Base-by-base conservation (phyloP, 2,113 vertebrate species). In the Bubo scandiacus region DNA sequence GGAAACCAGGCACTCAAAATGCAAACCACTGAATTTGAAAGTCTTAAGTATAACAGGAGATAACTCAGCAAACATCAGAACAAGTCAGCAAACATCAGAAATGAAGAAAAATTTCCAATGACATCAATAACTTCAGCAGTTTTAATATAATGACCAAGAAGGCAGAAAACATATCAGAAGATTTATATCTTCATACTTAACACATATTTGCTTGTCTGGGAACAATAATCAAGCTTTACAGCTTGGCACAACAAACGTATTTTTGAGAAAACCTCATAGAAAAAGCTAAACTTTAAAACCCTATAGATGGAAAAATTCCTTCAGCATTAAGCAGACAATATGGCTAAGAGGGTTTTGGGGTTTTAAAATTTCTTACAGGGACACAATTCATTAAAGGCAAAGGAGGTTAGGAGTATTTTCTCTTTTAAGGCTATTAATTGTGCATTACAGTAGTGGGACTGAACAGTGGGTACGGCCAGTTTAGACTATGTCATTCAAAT, bases 401-500 rank as follows among this genome's bases (percentile, higher is more conserved):
- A 26, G 30, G 36, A 81, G 72, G 27, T 83, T 54, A 59, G 62
- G 81, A 77, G 19, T 71, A 40, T 52, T 66, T 94, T 86, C 66
- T 72, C 70, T 89, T 93, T 66, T 81, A 72, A 81, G 52, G 27
- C 43, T 43, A 73, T 18, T 85, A 73, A 86, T 51, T 77, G 74
- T 52, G 11, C 42, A 49, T 63, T 85, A 78, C 27, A 68, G 36
- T 68, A 67, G 30, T 62, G 71, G 42, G 47, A 63, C 72, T 81
- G 77, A 88, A 62, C 26, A 26, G 58, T 67, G 67, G 54, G 26
- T 40, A 57, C 54, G 68, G 38, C 42, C 58, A 74, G 38, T 36
- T 91, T 70, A 75, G 57, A 29, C 36, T 57, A 70, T 91, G 67
- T 62, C 40, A 65, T 88, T 80, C 74, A 74, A 92, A 59, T 62